phyloP scores from a whole-genome alignment of 2,113 vertebrate species.

The Edolisoma coerulescens region DNA sequence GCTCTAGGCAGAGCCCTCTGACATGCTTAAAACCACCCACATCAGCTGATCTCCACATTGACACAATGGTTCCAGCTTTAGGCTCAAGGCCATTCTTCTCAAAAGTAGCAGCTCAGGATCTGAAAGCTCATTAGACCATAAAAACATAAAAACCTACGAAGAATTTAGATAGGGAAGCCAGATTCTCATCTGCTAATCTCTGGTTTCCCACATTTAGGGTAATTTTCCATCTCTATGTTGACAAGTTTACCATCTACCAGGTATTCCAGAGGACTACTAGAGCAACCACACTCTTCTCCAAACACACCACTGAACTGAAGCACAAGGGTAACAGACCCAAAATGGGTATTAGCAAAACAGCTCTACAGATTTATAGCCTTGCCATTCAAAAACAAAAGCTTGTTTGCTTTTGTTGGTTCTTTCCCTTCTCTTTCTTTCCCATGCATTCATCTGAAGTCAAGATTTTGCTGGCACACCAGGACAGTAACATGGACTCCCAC shows the following conservation, averaged over 20 bases:
- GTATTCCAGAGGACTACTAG: background rate
- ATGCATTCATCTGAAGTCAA: background rate
- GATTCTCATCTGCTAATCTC: background rate
- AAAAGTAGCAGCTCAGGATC: background rate
- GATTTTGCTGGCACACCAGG: background rate
- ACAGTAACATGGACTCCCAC: background rate
- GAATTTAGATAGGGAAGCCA: background rate
- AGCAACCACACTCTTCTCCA: background rate
- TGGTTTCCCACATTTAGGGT: background rate
- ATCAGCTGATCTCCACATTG: background rate
- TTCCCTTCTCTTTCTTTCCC: background rate
- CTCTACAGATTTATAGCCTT: background rate
- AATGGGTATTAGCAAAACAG: background rate
- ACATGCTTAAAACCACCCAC: background rate
- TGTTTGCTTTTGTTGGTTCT: background rate
- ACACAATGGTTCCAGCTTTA: background rate
- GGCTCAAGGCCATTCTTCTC: background rate
- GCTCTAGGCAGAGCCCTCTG: background rate
- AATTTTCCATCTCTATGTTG: background rate
- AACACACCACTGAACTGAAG: background rate
- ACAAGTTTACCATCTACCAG: background rate
- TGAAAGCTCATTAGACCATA: background rate
- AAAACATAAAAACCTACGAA: background rate
- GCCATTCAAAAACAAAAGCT: background rate
- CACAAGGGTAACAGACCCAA: background rate